Conservation (phyloP, 1,140 invertebrate species). For the Drosophila sechellia region DNA sequence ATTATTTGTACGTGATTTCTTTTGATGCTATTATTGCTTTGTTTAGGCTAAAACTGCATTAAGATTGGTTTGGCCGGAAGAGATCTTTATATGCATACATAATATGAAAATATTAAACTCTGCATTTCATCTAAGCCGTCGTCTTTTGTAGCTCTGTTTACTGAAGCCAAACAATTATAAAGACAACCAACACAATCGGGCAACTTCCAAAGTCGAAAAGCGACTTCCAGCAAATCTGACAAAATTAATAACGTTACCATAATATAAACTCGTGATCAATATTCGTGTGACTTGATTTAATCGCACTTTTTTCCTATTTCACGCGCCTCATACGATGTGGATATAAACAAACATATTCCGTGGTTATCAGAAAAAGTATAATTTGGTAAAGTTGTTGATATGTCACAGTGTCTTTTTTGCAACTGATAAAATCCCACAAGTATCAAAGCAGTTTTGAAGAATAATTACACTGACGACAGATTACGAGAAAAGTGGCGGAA, state of each 20-base stretch:
- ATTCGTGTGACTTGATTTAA: slow-evolving; percentile 35
- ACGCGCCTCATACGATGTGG: slow-evolving; percentile 8
- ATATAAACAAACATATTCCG: slow-evolving; percentile 30
- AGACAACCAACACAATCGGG: neutral
- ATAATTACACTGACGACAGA: slow-evolving; percentile 35
- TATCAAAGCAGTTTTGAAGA: slow-evolving; percentile 9
- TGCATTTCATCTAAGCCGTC: too few relatives aligned
- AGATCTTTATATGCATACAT: neutral
- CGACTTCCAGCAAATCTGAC: slow-evolving; percentile 15
- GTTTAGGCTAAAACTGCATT: slow-evolving; percentile 51
- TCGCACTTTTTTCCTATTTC: slow-evolving; percentile 24
- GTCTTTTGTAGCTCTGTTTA: too few relatives aligned
- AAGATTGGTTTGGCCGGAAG: slow-evolving; percentile 7
- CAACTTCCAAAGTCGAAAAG: neutral
- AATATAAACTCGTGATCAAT: slow-evolving; percentile 25
- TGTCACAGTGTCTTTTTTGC: slow-evolving; percentile 1
- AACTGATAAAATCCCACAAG: slow-evolving; percentile 35
- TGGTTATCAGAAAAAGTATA: slow-evolving; percentile 24
- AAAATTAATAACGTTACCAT: slow-evolving; percentile 16
- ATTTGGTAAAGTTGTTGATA: slow-evolving; percentile 19
- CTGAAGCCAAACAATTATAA: neutral
- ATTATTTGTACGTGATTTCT: slow-evolving; percentile 36
- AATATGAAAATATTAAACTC: too few relatives aligned
- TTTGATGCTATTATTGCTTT: slow-evolving; percentile 30
- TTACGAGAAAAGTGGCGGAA: slow-evolving; percentile 14